Evolutionary conservation across 2,888 invertebrate species (phyloP).

Genomic region (Hypolimnas misippus): DNA sequence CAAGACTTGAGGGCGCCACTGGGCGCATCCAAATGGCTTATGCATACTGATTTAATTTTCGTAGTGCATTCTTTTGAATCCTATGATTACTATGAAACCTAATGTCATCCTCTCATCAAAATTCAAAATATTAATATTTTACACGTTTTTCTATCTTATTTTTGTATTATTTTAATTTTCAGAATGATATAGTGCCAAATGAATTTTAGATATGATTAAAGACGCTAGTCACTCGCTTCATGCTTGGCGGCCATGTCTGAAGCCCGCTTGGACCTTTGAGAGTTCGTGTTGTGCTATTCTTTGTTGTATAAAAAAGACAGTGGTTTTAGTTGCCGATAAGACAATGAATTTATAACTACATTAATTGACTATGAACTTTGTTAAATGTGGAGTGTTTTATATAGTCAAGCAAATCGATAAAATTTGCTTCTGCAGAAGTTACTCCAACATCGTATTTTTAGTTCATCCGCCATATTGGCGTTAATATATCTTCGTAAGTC

Average conservation of each 20-base stretch:
- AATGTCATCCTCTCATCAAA: conserved; percentile 68
- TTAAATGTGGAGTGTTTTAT: conserved; percentile 73
- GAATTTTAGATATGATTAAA: conserved; percentile 65
- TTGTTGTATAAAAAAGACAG: conserved; percentile 75
- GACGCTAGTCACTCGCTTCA: conserved; percentile 73
- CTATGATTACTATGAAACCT: conserved; percentile 61
- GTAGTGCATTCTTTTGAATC: conserved; percentile 51
- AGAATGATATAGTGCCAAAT: conserved; percentile 61
- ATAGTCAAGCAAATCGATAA: conserved; percentile 70
- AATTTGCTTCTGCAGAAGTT: conserved; percentile 75
- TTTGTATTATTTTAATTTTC: conserved; percentile 76
- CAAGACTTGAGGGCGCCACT: conserved; percentile 43
- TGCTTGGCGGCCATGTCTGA: conserved; percentile 83
- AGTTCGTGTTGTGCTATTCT: conserved; percentile 83
- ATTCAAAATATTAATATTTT: conserved; percentile 68
- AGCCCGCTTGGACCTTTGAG: conserved; percentile 78
- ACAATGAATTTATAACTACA: conserved; percentile 68
- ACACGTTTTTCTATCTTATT: conserved; percentile 65
- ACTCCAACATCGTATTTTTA: conserved; percentile 83
- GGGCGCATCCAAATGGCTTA: conserved; percentile 38
- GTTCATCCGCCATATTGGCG: conserved; percentile 89
- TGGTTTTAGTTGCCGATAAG: conserved; percentile 67
- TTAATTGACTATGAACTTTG: conserved; percentile 67
- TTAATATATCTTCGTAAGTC: conserved; percentile 84
- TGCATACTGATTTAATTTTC: conserved; percentile 45